Conservation (phyloP, 1,140 invertebrate species). For the Cotesia vestalis region DNA sequence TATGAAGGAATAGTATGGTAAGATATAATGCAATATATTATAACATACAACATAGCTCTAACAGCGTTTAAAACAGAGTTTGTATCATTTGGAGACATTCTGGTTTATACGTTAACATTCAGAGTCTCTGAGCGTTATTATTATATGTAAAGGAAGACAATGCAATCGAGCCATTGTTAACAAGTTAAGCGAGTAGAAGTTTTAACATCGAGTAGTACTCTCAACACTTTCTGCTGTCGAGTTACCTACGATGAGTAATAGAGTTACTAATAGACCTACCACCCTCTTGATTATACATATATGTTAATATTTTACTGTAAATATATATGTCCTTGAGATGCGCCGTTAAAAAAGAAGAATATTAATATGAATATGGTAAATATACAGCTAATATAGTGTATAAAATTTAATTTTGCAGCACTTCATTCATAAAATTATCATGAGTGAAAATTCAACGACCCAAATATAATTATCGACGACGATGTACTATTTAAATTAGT, state of each 20-base stretch:
- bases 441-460: background rate
- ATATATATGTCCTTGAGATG: slow-evolving; percentile 10
- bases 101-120: background rate
- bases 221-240: slow-evolving; percentile 34
- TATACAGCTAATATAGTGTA: too few relatives aligned
- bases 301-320: too few relatives aligned
- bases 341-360: background rate
- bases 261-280: background rate
- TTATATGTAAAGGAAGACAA: slow-evolving; percentile 23
- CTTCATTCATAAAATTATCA: too few relatives aligned
- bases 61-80: background rate
- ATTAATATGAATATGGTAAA: too few relatives aligned
- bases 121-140: background rate
- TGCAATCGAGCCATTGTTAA: slow-evolving; percentile 25
- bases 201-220: slow-evolving; percentile 24
- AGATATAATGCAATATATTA: background rate
- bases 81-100: background rate
- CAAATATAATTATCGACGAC: background rate
- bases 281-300: background rate
- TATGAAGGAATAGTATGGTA: too few relatives aligned
- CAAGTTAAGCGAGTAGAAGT: slow-evolving; percentile 34
- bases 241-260: slow-evolving; percentile 39
- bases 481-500: background rate
- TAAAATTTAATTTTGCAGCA: too few relatives aligned
- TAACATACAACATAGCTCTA: background rate